phyloP scores from a whole-genome alignment of 1,140 invertebrate species.

The Campoletis sonorensis region DNA sequence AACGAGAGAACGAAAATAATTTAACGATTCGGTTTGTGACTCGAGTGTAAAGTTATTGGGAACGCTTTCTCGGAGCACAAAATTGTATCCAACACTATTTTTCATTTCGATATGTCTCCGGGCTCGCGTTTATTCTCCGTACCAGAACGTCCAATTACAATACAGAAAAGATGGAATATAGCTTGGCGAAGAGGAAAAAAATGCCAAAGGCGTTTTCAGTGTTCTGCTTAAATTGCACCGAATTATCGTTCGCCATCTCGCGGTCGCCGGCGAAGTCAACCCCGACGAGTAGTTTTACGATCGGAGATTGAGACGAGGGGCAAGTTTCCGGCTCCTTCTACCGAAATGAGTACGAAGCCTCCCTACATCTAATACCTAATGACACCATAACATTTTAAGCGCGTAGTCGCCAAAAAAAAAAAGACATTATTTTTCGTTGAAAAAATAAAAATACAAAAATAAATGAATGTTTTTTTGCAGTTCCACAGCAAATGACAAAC shows the following conservation, averaged over 20 bases:
- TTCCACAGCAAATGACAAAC: conserved; percentile 63
- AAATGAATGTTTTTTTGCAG: background rate
- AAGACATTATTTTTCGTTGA: background rate
- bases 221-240: conserved; percentile 27
- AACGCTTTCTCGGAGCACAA: too few species aligned
- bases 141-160: conserved; percentile 2
- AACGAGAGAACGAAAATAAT: too few species aligned
- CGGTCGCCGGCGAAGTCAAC: conserved; percentile 3
- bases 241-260: conserved; percentile 33
- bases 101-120: background rate
- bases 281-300: conserved; percentile 34
- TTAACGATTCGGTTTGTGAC: too few species aligned
- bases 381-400: background rate
- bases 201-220: conserved; percentile 12
- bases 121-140: background rate
- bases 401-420: too few species aligned
- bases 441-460: too few species aligned
- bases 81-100: background rate
- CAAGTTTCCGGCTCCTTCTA: conserved; percentile 5
- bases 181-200: background rate
- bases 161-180: background rate
- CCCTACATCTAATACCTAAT: conserved; percentile 16
- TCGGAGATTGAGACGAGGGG: conserved; percentile 2
- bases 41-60: too few species aligned
- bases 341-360: conserved; percentile 18